A percentile compares a stretch with the other conserved stretches of the same genome.
phyloP scores from a whole-genome alignment of 2,113 vertebrate species.

The Phaethornis superciliosus region DNA sequence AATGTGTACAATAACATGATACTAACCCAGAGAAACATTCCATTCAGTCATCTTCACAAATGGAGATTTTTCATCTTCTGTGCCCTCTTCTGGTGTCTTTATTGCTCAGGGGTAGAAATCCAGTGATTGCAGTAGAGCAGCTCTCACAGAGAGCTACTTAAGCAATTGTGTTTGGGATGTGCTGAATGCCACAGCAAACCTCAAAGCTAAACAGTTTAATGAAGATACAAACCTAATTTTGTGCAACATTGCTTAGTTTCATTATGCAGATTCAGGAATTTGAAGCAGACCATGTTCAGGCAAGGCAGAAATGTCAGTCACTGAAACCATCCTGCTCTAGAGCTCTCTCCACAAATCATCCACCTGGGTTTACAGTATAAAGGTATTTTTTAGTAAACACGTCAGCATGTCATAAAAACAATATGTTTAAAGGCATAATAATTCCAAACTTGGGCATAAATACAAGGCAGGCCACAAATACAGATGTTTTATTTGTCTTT shows the following conservation, averaged over 20 bases:
- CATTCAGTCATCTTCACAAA: neutral
- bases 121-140: neutral
- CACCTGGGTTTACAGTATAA: neutral
- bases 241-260: neutral
- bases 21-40: neutral
- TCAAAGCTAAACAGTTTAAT: neutral
- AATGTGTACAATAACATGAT: neutral
- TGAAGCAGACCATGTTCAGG: neutral
- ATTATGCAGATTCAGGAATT: neutral
- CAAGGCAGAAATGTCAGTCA: neutral
- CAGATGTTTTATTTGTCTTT: fast-evolving
- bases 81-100: neutral
- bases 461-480: neutral
- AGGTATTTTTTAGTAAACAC: neutral
- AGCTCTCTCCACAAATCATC: neutral
- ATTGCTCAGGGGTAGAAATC: neutral
- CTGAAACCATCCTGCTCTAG: neutral
- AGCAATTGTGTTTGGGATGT: neutral
- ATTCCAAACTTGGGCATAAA: neutral
- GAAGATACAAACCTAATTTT: neutral
- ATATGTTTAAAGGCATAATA: neutral
- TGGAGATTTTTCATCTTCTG: neutral
- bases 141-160: neutral
- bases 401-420: neutral
- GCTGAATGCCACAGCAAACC: neutral